Conservation (phyloP, 1,140 invertebrate species). For the Archivesica marissinica region DNA sequence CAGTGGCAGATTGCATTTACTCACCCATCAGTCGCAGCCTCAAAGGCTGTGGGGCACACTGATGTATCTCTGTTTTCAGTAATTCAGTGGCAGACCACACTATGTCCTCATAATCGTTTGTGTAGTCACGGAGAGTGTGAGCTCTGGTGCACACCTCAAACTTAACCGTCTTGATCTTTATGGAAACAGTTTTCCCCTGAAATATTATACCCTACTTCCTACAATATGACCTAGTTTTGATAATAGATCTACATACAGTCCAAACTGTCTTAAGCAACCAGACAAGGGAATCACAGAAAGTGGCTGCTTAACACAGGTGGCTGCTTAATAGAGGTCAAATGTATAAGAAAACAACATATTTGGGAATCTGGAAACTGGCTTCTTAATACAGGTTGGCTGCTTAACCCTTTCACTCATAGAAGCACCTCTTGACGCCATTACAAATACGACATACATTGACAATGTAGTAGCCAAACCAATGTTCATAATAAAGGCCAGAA, state of each 20-base stretch:
- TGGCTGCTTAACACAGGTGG: neutral
- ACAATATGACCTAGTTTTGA: too few relatives aligned
- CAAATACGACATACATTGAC: too few relatives aligned
- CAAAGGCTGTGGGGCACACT: slow-evolving; percentile 75
- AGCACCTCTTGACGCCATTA: too few relatives aligned
- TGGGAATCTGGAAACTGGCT: too few relatives aligned
- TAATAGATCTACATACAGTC: neutral
- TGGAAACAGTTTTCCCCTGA: slow-evolving; percentile 84
- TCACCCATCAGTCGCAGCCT: slow-evolving; percentile 85
- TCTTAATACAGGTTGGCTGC: too few relatives aligned
- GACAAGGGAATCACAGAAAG: neutral
- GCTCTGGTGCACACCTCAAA: slow-evolving; percentile 85
- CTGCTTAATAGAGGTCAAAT: too few relatives aligned
- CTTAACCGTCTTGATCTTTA: slow-evolving; percentile 85
- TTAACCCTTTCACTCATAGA: too few relatives aligned
- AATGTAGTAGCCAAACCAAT: too few relatives aligned
- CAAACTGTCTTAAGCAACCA: neutral
- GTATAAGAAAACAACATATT: too few relatives aligned
- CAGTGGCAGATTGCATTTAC: too few relatives aligned
- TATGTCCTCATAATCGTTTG: slow-evolving; percentile 82
- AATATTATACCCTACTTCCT: too few relatives aligned
- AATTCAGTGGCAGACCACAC: slow-evolving; percentile 82
- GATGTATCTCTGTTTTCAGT: slow-evolving; percentile 82
- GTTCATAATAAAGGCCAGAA: too few relatives aligned
- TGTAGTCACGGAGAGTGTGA: slow-evolving; percentile 81